phyloP scores from a whole-genome alignment of 2,888 invertebrate species.

The Quadroppia sp. region DNA sequence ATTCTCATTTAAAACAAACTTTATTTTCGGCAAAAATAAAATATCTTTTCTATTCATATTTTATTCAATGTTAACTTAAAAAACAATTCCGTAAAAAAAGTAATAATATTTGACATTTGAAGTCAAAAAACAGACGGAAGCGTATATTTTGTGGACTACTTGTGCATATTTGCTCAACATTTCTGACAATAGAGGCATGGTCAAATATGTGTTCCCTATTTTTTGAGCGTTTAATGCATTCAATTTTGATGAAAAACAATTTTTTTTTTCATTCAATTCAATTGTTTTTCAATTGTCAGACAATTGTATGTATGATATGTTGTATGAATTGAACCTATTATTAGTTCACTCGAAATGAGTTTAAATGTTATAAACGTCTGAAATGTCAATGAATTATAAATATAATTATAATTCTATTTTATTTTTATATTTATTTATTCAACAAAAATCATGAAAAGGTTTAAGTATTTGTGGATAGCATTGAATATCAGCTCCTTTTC shows the following conservation, averaged over 20 bases:
- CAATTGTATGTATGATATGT: neutral
- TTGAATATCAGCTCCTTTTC: neutral
- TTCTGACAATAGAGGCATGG: no score
- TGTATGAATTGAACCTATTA: neutral
- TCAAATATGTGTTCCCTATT: no score
- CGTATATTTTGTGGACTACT: no score
- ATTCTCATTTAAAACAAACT: no score
- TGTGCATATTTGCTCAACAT: no score
- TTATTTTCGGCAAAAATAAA: neutral
- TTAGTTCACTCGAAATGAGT: neutral
- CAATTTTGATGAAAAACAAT: neutral
- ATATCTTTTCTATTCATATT: neutral
- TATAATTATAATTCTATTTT: neutral
- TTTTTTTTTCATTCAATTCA: neutral
- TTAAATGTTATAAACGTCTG: neutral
- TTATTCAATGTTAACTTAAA: no score
- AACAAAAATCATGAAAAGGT: neutral
- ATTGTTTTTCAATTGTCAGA: neutral
- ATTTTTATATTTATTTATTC: neutral
- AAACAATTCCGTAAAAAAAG: no score
- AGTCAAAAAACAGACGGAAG: no score
- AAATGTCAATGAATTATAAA: slow-evolving; percentile 8
- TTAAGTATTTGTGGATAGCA: neutral
- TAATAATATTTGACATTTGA: no score
- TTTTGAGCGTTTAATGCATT: no score